Evolutionary conservation across 1,140 invertebrate genomes (phyloP), one percentile per base, ranked within the genome.

Genomic region (Drosophila jambulina): DNA sequence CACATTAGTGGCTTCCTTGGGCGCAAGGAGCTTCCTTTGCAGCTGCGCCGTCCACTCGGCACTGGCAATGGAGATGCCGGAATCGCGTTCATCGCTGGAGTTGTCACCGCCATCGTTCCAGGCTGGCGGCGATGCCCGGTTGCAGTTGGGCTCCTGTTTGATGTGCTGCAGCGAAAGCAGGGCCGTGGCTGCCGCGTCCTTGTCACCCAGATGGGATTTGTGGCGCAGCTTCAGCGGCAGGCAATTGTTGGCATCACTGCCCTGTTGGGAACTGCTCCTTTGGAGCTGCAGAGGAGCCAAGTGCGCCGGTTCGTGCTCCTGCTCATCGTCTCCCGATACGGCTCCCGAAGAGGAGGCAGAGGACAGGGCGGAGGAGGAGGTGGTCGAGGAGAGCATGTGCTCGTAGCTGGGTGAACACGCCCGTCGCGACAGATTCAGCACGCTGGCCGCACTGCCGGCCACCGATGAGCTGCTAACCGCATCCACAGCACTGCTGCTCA

Each of bases 141-240:
- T 95, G 45, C 96, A 93, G 15, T 95, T 96, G 0, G 96, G 96
- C 91, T 97, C 97, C 84, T 97, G 96, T 84, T 96, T 97, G 91
- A 96, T 97, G 78, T 96, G 96, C 87, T 96, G 97, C 3, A 96
- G 94, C 4, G 96, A 96, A 0, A 97, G 93, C 6, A 97, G 94
- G 1, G 96, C 96, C 77, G 95, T 96, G 2, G 96, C 96, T 0
- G 96, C 96, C 2, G 96, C 96, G 86, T 97, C 97, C 82, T 97
- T 97, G 91, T 98, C 97, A 0, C 97, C 97, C 48, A 98, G 94
- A 80, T 97, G 96, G n/a, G 96, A 96, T 92, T 98, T 99, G 94
- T 99, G 97, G 76, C 98, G 95, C 58, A 98, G 94, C 93, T 98
- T 98, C 78, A 98, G 95, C 1, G 98, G 98, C 71, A 98, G 92